Percentiles rank a stretch among this genome's conserved stretches.
phyloP scores from a whole-genome alignment of 2,113 vertebrate species.

The Chaetorhynchus papuensis region DNA sequence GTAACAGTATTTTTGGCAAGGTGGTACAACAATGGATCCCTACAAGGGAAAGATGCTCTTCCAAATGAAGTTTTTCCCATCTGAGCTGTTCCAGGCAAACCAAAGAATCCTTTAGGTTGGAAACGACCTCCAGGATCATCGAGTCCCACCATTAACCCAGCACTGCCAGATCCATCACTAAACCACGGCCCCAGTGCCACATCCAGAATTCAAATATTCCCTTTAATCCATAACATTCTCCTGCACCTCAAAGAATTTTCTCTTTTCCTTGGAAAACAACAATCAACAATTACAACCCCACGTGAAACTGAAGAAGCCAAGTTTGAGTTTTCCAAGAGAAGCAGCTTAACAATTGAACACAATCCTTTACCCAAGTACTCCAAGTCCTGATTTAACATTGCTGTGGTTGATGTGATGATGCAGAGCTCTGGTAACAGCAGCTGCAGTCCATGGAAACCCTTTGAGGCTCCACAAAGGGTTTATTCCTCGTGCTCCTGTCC shows the following conservation, averaged over 20 bases:
- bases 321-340: background rate
- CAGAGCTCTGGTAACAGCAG: background rate
- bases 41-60: background rate
- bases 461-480: background rate
- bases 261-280: background rate
- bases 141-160: background rate
- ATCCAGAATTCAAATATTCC: background rate
- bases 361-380: background rate
- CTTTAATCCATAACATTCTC: accelerated
- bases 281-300: background rate
- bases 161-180: background rate
- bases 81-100: background rate
- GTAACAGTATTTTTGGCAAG: background rate
- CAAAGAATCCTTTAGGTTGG: background rate
- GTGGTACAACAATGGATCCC: background rate
- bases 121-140: accelerated
- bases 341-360: background rate
- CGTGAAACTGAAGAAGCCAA: background rate
- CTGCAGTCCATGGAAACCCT: background rate
- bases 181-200: background rate
- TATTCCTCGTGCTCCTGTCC: background rate
- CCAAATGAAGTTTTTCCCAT: background rate
- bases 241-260: background rate
- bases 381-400: background rate
- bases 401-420: background rate